Evolutionary conservation across 2,797 vertebrate species (phyloP).

Genomic region (Macrochelys suwanniensis): DNA sequence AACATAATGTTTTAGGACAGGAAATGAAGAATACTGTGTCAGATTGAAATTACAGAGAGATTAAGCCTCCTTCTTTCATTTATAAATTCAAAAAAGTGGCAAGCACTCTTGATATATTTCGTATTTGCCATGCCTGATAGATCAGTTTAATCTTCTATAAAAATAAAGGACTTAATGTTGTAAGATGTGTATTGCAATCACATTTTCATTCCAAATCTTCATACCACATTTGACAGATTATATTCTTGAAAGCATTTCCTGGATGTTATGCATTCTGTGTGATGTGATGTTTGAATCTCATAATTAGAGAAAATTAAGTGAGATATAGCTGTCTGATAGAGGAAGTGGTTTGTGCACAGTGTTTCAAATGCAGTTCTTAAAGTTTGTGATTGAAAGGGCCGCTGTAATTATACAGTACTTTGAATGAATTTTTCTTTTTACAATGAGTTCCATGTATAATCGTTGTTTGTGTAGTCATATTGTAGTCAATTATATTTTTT

Average conservation of each 20-base stretch:
- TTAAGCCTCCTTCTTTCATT: slow-evolving; percentile 33
- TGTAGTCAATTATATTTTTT: background rate
- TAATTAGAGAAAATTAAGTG: background rate
- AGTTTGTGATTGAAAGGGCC: slow-evolving; percentile 46
- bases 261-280: background rate
- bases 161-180: background rate
- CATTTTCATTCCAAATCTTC: slow-evolving; percentile 25
- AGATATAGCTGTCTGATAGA: slow-evolving; percentile 42
- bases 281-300: slow-evolving; percentile 41
- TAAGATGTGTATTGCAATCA: background rate
- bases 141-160: slow-evolving; percentile 27
- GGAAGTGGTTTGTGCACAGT: slow-evolving; percentile 50
- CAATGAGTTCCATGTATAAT: slow-evolving; percentile 35
- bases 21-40: slow-evolving; percentile 6
- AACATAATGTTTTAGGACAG: slow-evolving; percentile 27
- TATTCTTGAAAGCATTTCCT: slow-evolving; percentile 38
- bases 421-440: slow-evolving; percentile 74
- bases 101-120: slow-evolving; percentile 21
- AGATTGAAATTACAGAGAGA: slow-evolving; percentile 51
- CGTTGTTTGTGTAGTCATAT: background rate
- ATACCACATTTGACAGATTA: slow-evolving; percentile 22
- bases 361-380: slow-evolving; percentile 49
- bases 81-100: slow-evolving; percentile 39
- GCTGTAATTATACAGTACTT: slow-evolving; percentile 49
- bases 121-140: slow-evolving; percentile 7